Conservation (phyloP, 2,888 invertebrate species). For the Sinopyrophorus schimmeli region DNA sequence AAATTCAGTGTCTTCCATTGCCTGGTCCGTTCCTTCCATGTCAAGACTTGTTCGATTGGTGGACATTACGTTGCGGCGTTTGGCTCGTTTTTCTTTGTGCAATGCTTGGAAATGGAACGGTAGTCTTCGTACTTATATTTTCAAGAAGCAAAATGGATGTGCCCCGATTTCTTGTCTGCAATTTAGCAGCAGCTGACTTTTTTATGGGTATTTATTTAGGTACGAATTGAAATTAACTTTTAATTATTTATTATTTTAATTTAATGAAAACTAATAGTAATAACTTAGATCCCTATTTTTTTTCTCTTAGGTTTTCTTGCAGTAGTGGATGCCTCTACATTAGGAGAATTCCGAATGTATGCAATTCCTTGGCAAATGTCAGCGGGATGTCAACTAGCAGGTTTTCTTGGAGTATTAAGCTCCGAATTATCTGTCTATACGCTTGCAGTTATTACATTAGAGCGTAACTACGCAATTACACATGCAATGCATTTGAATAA, state of each 20-base stretch:
- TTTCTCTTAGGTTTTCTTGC: slow-evolving; percentile 82
- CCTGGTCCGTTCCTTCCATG: slow-evolving; percentile 95
- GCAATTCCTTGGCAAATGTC: slow-evolving; percentile 98
- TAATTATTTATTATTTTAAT: not conserved
- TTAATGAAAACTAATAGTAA: not conserved
- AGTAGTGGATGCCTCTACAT: slow-evolving; percentile 92
- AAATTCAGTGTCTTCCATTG: slow-evolving; percentile 77
- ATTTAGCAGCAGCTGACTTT: slow-evolving; percentile 95
- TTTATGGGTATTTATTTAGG: slow-evolving; percentile 95
- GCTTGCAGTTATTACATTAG: slow-evolving; percentile 92
- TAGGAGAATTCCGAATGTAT: slow-evolving; percentile 94
- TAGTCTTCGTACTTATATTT: slow-evolving; percentile 90
- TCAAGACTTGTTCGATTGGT: slow-evolving; percentile 96
- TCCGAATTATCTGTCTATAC: slow-evolving; percentile 96
- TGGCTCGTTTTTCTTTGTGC: slow-evolving; percentile 97
- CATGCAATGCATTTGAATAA: slow-evolving; percentile 98
- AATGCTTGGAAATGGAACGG: slow-evolving; percentile 93
- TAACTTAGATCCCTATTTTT: too few species aligned
- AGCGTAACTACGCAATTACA: slow-evolving; percentile 95
- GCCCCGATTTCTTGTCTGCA: slow-evolving; percentile 94
- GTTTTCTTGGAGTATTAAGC: slow-evolving; percentile 91
- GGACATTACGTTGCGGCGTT: slow-evolving; percentile 94
- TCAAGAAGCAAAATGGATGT: slow-evolving; percentile 94
- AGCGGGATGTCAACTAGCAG: slow-evolving; percentile 88
- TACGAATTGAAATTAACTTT: slow-evolving; percentile 48